Evolutionary conservation across 2,113 vertebrate species (phyloP).

Genomic region (Mastomys coucha): DNA sequence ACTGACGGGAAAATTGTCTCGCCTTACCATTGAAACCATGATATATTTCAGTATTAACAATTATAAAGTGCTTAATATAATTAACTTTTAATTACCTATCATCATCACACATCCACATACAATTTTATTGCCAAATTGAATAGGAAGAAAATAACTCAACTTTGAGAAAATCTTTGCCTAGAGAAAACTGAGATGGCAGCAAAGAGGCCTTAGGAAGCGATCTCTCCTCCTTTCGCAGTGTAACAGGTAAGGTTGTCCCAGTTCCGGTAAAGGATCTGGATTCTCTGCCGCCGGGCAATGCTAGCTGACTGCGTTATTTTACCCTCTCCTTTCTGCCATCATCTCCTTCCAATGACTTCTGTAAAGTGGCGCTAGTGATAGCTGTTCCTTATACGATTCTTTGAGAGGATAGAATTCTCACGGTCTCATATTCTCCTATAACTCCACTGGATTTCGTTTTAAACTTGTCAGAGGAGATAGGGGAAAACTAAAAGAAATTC

Average conservation of each 20-base stretch:
- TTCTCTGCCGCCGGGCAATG: neutral
- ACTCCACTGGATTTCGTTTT: neutral
- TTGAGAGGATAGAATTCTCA: slow-evolving; percentile 21
- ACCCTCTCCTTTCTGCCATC: neutral
- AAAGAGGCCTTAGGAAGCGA: neutral
- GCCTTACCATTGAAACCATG: slow-evolving; percentile 39
- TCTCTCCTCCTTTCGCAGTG: neutral
- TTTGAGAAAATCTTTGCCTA: slow-evolving; percentile 36
- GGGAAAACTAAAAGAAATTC: neutral
- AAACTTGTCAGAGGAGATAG: neutral
- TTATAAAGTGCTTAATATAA: slow-evolving; percentile 39
- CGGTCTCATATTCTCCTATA: neutral
- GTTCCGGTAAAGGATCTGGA: neutral
- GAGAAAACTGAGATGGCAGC: neutral
- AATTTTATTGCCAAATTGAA: neutral
- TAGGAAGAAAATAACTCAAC: slow-evolving; percentile 41
- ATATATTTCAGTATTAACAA: slow-evolving; percentile 42
- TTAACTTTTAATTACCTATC: slow-evolving; percentile 55
- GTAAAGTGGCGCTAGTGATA: neutral
- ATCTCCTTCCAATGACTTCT: neutral
- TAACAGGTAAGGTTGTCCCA: neutral
- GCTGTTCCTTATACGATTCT: slow-evolving; percentile 9
- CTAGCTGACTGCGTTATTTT: neutral
- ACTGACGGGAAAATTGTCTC: slow-evolving; percentile 62
- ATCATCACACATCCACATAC: slow-evolving; percentile 29